Conservation (phyloP, 1,140 invertebrate species). For the Drosophila pachea region DNA sequence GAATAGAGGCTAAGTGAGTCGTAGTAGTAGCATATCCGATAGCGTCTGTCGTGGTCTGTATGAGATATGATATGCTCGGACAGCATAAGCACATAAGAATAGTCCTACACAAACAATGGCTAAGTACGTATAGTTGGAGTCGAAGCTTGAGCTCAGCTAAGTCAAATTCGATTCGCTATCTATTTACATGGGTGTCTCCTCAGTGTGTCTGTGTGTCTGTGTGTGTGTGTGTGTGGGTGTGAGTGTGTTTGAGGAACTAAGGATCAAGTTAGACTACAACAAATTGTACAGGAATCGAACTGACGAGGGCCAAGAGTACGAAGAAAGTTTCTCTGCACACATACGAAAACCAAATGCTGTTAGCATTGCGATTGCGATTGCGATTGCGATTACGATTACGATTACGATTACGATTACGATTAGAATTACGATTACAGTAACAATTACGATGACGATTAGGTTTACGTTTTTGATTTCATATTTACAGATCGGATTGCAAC, state of each 20-base stretch:
- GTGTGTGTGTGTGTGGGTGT: slow-evolving; percentile 16
- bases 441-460: slow-evolving; percentile 42
- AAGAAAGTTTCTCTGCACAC: slow-evolving; percentile 42
- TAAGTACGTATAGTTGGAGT: slow-evolving; percentile 17
- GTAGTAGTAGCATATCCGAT: slow-evolving; percentile 16
- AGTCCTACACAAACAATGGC: slow-evolving; percentile 3
- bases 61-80: slow-evolving; percentile 11
- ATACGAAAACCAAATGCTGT: slow-evolving; percentile 45
- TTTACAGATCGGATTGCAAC: slow-evolving; percentile 49
- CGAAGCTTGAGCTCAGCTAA: slow-evolving; percentile 34
- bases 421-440: slow-evolving; percentile 42
- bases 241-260: slow-evolving; percentile 31
- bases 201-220: slow-evolving; percentile 1
- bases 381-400: slow-evolving; percentile 44
- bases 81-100: slow-evolving; percentile 20
- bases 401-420: slow-evolving; percentile 44
- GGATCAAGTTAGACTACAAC: slow-evolving; percentile 41
- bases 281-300: slow-evolving; percentile 40
- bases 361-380: slow-evolving; percentile 36
- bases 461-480: slow-evolving; percentile 45
- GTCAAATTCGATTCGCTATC: slow-evolving; percentile 2
- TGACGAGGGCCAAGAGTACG: slow-evolving; percentile 34
- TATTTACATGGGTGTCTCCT: slow-evolving; percentile 25
- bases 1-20: slow-evolving; percentile 34
- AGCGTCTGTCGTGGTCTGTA: slow-evolving; percentile 24